Evolutionary conservation across 2,113 vertebrate species (phyloP).

Genomic region (Chrysochloris asiatica): DNA sequence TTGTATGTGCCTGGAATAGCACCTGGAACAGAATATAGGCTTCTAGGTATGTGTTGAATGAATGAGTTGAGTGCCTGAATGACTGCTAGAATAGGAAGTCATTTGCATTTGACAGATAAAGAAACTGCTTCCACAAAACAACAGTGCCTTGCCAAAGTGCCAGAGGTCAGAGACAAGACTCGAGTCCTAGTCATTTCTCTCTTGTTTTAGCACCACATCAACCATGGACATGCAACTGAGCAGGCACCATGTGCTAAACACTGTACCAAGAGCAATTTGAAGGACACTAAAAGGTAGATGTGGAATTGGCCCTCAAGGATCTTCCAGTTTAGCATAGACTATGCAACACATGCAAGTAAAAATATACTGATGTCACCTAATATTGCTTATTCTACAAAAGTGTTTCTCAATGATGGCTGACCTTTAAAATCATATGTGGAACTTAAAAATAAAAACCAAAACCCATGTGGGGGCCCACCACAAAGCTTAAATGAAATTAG

Average conservation of each 20-base stretch:
- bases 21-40: slow-evolving; percentile 10
- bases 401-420: not conserved
- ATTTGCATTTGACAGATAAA: slow-evolving; percentile 3
- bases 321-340: not conserved
- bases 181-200: not conserved
- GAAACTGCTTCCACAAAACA: not conserved
- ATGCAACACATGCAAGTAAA: not conserved
- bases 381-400: slow-evolving; percentile 1
- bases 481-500: not conserved
- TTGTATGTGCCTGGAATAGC: not conserved
- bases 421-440: not conserved
- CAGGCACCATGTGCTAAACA: no score
- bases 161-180: not conserved
- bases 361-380: not conserved
- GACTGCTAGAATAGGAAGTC: not conserved
- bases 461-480: no score
- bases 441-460: not conserved
- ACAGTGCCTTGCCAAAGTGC: not conserved
- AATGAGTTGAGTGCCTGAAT: not conserved
- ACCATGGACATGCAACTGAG: not conserved
- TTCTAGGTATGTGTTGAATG: not conserved
- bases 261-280: no score
- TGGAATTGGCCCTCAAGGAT: not conserved
- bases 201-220: not conserved
- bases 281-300: not conserved